Base-by-base conservation (phyloP, 2,888 invertebrate genomes). In the Synanthedon formicaeformis region DNA sequence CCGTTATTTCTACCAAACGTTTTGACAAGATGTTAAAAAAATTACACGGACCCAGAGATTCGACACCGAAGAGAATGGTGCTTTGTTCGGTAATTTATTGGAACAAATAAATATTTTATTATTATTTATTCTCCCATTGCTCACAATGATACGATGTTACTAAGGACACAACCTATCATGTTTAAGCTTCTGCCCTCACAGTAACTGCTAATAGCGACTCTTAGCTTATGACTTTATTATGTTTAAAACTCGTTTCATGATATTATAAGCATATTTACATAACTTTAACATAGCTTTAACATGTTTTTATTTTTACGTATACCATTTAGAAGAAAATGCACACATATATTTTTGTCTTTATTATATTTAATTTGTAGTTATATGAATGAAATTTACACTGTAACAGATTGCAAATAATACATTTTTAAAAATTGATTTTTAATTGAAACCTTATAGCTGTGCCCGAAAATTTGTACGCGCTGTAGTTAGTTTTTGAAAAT, bases 191-290 rank as follows among this genome's bases (percentile, higher is more conserved):
- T 50, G n/a, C 51, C 48, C 54, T 48, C 56, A 50, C 51, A 23
- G 53, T 63, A 57, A 60, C 56, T 57, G 61, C 58, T 67, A 72
- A 64, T 58, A 61, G 58, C 58, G 54, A 55, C 53, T 60, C 56
- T 62, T 61, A 65, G 63, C 64, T 62, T 58, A 52, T 56, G 57
- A 60, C 60, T 53, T 63, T 66, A 68, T 67, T 64, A 64, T 64
- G 66, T 68, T 66, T 61, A 54, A 59, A 69, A 63, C 49, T 49
- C 52, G 51, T 62, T 58, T 58, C 56, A 50, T 54, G 58, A 51
- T 58, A 57, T 63, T 61, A 55, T 61, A 34, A 34, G 34, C 54
- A 54, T 56, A 55, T 54, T 56, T 50, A 52, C 53, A 3, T 12
- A 11, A 45, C 45, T 10, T 10, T 34, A n/a, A 14, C 13, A 45